Evolutionary conservation across 2,797 vertebrate species (phyloP).

Genomic region (Alauda arvensis): DNA sequence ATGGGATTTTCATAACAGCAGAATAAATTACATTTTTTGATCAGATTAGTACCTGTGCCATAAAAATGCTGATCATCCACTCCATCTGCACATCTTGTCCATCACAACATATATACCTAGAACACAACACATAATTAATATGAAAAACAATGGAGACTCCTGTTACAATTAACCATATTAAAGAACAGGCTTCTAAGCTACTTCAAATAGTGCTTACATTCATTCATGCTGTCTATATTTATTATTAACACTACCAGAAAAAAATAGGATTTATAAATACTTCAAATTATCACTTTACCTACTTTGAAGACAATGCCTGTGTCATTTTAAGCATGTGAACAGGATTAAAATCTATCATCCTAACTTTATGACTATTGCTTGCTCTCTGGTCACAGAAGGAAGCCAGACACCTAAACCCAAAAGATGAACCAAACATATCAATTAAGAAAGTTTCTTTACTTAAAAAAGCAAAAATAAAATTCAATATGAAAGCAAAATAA

Average conservation of each 20-base stretch:
- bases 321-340: neutral
- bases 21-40: neutral
- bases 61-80: constrained; percentile 89
- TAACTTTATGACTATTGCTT: neutral
- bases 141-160: neutral
- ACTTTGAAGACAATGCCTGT: neutral
- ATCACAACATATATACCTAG: constrained; percentile 92
- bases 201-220: neutral
- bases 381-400: neutral
- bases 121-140: constrained; percentile 6
- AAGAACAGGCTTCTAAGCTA: neutral
- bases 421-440: neutral
- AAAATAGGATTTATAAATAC: neutral
- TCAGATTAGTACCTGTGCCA: constrained; percentile 80
- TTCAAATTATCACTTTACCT: neutral
- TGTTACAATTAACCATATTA: neutral
- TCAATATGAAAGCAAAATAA: neutral
- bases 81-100: constrained; percentile 80
- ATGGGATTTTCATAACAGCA: neutral
- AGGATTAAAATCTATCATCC: neutral
- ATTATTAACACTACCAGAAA: neutral
- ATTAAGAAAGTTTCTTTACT: neutral
- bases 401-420: neutral
- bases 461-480: neutral
- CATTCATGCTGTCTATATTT: neutral